Evolutionary conservation across 2,113 vertebrate species (phyloP).

Genomic region (Zosterops borbonicus): DNA sequence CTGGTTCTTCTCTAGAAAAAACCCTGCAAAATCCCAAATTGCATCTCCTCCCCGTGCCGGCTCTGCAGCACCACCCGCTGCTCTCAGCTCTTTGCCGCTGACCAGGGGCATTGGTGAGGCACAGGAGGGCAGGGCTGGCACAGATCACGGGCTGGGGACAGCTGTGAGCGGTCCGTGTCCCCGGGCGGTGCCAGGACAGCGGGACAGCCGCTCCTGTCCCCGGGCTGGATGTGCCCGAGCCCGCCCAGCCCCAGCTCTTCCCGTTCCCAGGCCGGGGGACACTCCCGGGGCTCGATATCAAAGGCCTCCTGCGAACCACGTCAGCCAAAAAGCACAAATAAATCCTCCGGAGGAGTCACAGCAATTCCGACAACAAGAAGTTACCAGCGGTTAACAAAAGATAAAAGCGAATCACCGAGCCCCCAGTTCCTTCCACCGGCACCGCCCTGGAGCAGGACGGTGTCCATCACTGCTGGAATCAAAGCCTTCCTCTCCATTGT

Average conservation of each 20-base stretch:
- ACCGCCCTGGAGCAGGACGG: constrained; percentile 12
- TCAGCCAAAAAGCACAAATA: constrained; percentile 3
- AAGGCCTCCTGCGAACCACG: not conserved
- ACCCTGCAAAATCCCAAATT: fast-evolving
- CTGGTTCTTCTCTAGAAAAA: not conserved
- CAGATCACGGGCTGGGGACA: not conserved
- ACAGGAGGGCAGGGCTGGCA: not conserved
- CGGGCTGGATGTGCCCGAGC: fast-evolving
- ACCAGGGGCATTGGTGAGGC: fast-evolving
- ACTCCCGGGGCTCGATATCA: not conserved
- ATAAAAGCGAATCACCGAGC: not conserved
- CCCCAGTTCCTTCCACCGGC: constrained; percentile 45
- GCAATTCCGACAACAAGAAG: not conserved
- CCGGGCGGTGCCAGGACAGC: not conserved
- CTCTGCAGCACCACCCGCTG: not conserved
- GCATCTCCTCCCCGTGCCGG: not conserved
- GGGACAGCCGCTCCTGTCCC: not conserved
- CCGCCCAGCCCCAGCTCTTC: not conserved
- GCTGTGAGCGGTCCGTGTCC: fast-evolving
- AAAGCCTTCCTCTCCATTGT: constrained; percentile 54
- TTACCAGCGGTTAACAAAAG: constrained; percentile 12
- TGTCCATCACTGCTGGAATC: not conserved
- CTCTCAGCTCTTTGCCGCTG: fast-evolving
- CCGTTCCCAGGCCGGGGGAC: not conserved
- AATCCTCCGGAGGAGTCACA: not conserved